Base-by-base conservation (phyloP, 1,140 invertebrate genomes). In the Drosophila cardini region DNA sequence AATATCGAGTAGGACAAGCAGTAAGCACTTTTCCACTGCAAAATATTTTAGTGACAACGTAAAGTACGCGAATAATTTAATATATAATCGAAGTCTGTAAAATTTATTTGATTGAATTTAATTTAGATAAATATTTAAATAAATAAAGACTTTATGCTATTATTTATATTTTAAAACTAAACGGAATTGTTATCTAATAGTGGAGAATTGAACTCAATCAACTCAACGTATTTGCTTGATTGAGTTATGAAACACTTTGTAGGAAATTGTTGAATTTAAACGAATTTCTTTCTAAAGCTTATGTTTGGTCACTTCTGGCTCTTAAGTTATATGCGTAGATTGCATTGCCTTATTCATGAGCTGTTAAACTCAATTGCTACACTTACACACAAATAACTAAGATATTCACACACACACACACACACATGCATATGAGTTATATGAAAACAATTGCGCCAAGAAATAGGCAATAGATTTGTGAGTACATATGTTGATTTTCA, bases 401-500 rank as follows among this genome's bases (percentile, higher is more conserved):
- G 34, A 60, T 46, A 56, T 48, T 53, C 50, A 15, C 11, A 42
- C 45, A 45, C 4, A 42, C 42, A 16, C 15, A n/a, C 16, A 45
- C 15, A 11, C 16, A 10, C 2, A 1, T 15, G 7, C 26, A 34
- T n/a, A 16, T 38, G 6, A 18, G 4, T 15, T 6, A 13, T 36
- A 8, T 46, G 38, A 16, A 50, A 63, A 70, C 58, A 75, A 60
- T 77, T 86, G 75, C 68, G 61, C 82, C 82, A 78, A 70, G 75
- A 79, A 82, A 79, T 76, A 68, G 78, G 78, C 78, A 82, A 76
- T 79, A 82, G 61, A 86, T 76, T 72, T 76, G 50, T 16, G 43
- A 64, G 43, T 48, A 71, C 68, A 86, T 67, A 81, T 81, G 74
- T 86, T 78, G 63, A 72, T 70, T 81, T 80, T 72, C 73, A 56